A percentile compares a stretch with the other conserved stretches of the same genome.
phyloP scores from a whole-genome alignment of 2,113 vertebrate genomes.

The Camelus dromedarius region DNA sequence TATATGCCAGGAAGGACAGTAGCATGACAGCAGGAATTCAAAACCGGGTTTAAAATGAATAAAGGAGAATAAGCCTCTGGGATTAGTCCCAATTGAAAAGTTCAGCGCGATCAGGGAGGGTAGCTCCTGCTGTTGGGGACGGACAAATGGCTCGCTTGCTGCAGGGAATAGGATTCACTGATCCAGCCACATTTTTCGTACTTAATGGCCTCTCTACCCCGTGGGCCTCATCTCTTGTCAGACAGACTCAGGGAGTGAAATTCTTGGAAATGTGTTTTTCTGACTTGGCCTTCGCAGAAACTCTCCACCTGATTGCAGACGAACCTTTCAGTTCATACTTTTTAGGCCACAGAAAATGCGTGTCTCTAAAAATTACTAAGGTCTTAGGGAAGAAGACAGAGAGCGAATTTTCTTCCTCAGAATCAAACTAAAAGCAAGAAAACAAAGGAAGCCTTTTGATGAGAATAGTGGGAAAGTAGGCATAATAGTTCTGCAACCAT shows the following conservation, averaged over 20 bases:
- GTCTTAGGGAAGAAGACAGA: neutral
- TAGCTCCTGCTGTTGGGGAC: conserved; percentile 1
- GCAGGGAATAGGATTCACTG: conserved; percentile 53
- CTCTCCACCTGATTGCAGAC: neutral
- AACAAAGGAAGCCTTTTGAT: neutral
- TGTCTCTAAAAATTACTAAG: neutral
- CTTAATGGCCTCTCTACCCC: neutral
- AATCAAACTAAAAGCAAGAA: conserved; percentile 31
- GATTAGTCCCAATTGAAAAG: conserved; percentile 76
- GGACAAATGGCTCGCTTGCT: conserved; percentile 69
- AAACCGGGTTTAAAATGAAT: conserved; percentile 70
- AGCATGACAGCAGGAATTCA: conserved; percentile 63
- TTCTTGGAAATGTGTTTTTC: neutral
- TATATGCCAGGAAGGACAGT: conserved; percentile 45
- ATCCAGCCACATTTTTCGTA: conserved; percentile 7
- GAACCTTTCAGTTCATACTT: neutral
- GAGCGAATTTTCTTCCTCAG: neutral
- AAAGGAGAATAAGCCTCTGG: conserved; percentile 70
- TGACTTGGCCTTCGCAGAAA: neutral
- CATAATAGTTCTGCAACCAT: neutral
- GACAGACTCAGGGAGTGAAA: neutral
- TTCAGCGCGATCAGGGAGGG: neutral
- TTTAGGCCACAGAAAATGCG: neutral
- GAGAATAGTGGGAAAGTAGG: neutral
- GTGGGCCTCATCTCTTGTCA: neutral